Evolutionary conservation across 2,888 invertebrate species (phyloP), one percentile per base, ranked within the genome.

Genomic region (Oxytorus armatus): DNA sequence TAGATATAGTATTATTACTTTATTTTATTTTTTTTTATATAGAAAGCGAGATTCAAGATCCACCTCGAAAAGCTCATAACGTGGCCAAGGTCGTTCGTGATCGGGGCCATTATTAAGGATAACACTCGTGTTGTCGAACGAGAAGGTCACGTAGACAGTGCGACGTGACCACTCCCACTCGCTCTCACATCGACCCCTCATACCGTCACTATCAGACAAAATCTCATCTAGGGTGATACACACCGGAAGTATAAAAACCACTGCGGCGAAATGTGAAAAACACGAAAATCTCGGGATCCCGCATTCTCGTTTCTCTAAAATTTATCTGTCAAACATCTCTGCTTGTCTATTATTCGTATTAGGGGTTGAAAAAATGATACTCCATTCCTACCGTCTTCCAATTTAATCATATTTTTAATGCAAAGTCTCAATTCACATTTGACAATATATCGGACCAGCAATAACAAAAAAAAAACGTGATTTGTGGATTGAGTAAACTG

Each of bases 41-140:
- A 2, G 51, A 36, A 53, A 49, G n/a, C 57, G 39, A 53, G 18
- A 44, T 55, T 25, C 16, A 47, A 57, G 14, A 77, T 77, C 57
- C 57, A 14, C 16, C 47, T 74, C 75, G 33, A 53, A n/a, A n/a
- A 65, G 23, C 66, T 79, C 75, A 81, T 81, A 81, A 81, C 78
- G 70, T 79, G 75, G 65, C 74, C 75, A 81, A 81, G 81, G 70
- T 69, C 75, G 63, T 69, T 39, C 70, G 70, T 79, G 79, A 81
- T 73, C 81, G 44, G 65, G 57, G 59, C 69, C 74, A 79, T 81
- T 81, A 81, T 81, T 78, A 79, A 74, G 72, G 78, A 81, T 81
- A 81, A 79, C 78, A 79, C 75, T 73, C 75, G 70, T 73, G 51
- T 73, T n/a, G 73, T 66, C 81, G 61, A 65, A 72, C 63, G 57